Base-by-base conservation (phyloP, 1,140 invertebrate genomes). In the Eciton burchellii region DNA sequence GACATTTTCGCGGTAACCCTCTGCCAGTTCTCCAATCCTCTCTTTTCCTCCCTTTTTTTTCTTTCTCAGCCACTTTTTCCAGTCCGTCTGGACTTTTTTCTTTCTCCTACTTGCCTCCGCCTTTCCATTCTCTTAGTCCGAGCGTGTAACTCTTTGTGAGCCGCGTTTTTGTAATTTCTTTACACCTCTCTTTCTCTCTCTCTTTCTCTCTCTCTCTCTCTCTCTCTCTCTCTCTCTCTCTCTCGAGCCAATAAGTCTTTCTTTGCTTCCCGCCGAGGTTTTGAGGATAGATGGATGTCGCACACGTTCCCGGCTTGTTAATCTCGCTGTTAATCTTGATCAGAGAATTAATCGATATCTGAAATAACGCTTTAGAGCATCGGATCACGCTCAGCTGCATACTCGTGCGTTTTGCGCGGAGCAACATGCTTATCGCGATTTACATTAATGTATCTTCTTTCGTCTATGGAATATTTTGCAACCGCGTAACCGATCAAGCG, bases 121-220 rank as follows among this genome's bases (percentile, higher is more conserved):
- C 24, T 47, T 35, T 21, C 59, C 57, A 16, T n/a, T 54, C 19
- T 47, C n/a, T 63, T 76, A 76, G 26, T 9, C 52, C 59, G 19
- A 63, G 26, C 29, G 29, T 63, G 29, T 76, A 76, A 63, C 19
- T 12, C 57, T 76, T 76, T 76, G 59, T 76, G 43, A 24, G 62
- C 8, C 45, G 29, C 19, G 43, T 76, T 76, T 76, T 47, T 59
- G 35, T 84, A 84, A 49, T 45, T 62, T 56, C 74, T 83, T 85
- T 87, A 81, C 12, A 62, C 82, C 57, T 43, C 45, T n/a, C n/a
- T n/a, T n/a, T n/a, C n/a, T n/a, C n/a, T n/a, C n/a, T n/a, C n/a
- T n/a, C n/a, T n/a, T n/a, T n/a, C n/a, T n/a, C n/a, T n/a, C n/a
- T n/a, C n/a, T n/a, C n/a, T n/a, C n/a, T n/a, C n/a, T n/a, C n/a